These are phyloP conservation scores for Tetraneura akinire DNA, from an alignment of 1,140 invertebrate species.

Conservation along the genomic window DNA sequence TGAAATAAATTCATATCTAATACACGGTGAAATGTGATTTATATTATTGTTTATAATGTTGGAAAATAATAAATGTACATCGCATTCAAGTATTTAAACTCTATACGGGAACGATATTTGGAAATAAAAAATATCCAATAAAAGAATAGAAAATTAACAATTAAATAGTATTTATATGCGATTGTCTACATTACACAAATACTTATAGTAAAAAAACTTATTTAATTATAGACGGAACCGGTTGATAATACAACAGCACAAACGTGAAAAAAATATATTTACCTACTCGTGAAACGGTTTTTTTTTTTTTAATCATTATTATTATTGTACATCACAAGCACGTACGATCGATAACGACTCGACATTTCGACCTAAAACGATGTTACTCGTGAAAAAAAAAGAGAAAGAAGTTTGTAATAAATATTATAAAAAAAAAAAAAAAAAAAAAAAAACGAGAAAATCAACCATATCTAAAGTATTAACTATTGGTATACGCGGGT, in stretches of 20 bases:
- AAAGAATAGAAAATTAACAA: background rate
- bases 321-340: background rate
- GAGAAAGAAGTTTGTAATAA: background rate
- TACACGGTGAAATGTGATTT: too few species aligned
- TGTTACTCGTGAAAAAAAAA: background rate
- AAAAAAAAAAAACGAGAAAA: background rate
- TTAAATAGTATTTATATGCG: background rate
- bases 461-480: background rate
- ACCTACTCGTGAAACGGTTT: background rate
- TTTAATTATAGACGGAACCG: conserved; percentile 19
- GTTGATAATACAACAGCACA: background rate
- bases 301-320: background rate
- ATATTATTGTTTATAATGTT: too few species aligned
- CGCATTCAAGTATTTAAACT: too few species aligned
- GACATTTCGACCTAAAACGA: conserved; percentile 13
- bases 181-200: background rate
- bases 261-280: background rate
- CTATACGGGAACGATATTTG: background rate
- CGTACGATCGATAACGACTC: conserved; percentile 26
- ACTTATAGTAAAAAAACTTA: background rate
- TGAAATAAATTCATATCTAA: too few species aligned
- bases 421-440: too few species aligned
- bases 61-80: too few species aligned
- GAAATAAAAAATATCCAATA: background rate
- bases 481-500: background rate